A percentile compares a stretch with the other conserved stretches of the same genome.
phyloP scores from a whole-genome alignment of 2,888 invertebrate species.

The Monoplex corrugatus region DNA sequence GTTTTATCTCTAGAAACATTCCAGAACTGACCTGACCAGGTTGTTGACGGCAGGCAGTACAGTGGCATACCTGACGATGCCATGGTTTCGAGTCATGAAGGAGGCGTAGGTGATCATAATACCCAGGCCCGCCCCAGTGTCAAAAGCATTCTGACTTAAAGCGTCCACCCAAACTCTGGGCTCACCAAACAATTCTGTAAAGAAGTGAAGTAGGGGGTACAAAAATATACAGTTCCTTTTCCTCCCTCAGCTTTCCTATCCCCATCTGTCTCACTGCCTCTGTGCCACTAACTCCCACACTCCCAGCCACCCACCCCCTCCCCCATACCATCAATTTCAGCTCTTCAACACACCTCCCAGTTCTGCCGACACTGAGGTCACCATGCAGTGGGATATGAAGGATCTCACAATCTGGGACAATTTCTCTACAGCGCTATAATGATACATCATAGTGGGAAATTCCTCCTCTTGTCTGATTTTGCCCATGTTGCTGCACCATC shows the following conservation, averaged over 20 bases:
- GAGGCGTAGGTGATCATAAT: conserved; percentile 75
- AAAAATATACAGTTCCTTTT: background rate
- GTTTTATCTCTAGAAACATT: too few relatives aligned
- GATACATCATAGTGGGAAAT: too few relatives aligned
- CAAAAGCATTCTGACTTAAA: conserved; percentile 77
- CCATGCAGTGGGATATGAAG: too few relatives aligned
- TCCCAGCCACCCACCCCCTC: background rate
- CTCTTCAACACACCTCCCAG: background rate
- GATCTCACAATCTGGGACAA: too few relatives aligned
- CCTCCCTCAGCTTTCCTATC: too few relatives aligned
- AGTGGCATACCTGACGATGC: conserved; percentile 73
- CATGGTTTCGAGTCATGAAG: conserved; percentile 73
- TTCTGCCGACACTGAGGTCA: too few relatives aligned
- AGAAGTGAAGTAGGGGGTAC: background rate
- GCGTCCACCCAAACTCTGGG: conserved; percentile 77
- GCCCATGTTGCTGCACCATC: too few relatives aligned
- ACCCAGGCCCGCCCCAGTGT: conserved; percentile 77
- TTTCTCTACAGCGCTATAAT: too few relatives aligned
- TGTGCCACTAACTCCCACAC: background rate
- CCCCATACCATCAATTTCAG: background rate
- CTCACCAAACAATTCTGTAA: conserved; percentile 70
- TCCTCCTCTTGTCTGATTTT: too few relatives aligned
- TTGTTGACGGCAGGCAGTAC: conserved; percentile 76
- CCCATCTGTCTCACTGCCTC: background rate
- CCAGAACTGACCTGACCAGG: conserved; percentile 73